These are phyloP conservation scores for Himantopus leucocephalus DNA, from an alignment of 2,113 vertebrate genomes.

Conservation along the genomic window DNA sequence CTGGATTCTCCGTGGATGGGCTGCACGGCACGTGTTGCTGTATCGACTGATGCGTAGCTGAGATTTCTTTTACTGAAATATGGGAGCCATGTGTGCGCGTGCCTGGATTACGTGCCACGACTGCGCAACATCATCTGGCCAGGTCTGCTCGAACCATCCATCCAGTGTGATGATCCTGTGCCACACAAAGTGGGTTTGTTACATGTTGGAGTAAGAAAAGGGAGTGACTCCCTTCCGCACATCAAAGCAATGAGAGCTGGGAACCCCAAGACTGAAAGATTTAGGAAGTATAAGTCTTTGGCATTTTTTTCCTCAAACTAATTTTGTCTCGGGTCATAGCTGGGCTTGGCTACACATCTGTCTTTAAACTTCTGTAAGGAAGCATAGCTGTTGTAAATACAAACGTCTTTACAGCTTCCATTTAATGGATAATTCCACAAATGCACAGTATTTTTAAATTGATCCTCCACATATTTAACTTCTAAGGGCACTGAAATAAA, in stretches of 20 bases:
- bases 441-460: neutral
- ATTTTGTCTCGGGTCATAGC: neutral
- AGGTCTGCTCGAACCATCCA: neutral
- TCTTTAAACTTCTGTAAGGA: neutral
- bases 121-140: neutral
- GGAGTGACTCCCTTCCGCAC: neutral
- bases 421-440: constrained; percentile 10
- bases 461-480: constrained; percentile 4
- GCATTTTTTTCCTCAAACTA: neutral
- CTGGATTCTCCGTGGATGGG: neutral
- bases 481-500: neutral
- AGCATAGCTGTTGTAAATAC: neutral
- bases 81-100: neutral
- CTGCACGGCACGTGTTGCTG: neutral
- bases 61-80: neutral
- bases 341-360: neutral
- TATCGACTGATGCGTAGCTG: neutral
- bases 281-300: neutral
- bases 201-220: neutral
- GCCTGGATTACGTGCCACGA: neutral
- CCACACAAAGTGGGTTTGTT: neutral
- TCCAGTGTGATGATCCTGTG: neutral
- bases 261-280: neutral
- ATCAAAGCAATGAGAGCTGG: neutral
- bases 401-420: neutral